phyloP scores from a whole-genome alignment of 1,140 invertebrate species.

The Diorhabda carinulata region DNA sequence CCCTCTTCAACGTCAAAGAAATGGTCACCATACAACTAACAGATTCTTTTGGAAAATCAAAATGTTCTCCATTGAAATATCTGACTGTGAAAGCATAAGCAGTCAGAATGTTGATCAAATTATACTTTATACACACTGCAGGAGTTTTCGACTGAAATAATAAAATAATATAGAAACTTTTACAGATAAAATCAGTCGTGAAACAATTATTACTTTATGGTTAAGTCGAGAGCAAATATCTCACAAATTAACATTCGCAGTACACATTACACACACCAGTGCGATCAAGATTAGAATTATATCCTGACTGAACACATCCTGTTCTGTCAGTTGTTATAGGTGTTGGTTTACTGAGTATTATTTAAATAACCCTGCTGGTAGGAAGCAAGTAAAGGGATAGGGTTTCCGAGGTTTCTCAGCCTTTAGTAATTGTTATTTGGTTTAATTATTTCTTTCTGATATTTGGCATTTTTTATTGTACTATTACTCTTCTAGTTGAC shows the following conservation, averaged over 20 bases:
- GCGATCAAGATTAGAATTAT: no score
- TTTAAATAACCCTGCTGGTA: no score
- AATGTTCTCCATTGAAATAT: slow-evolving; percentile 68
- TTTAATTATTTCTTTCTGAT: no score
- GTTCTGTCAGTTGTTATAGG: no score
- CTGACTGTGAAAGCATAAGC: slow-evolving; percentile 62
- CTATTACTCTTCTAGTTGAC: no score
- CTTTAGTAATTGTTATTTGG: no score
- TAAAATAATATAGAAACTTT: slow-evolving; percentile 3
- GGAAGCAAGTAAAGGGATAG: no score
- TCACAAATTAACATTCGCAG: slow-evolving; percentile 21
- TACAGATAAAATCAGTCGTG: not conserved
- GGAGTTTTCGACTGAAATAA: slow-evolving; percentile 59
- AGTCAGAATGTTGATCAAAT: slow-evolving; percentile 65
- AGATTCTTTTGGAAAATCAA: slow-evolving; percentile 57
- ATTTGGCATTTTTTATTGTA: no score
- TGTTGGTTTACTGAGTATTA: no score
- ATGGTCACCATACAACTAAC: slow-evolving; percentile 55
- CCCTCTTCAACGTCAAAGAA: slow-evolving; percentile 57
- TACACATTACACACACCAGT: not conserved
- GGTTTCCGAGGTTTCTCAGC: no score
- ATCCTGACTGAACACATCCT: no score
- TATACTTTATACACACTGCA: slow-evolving; percentile 60
- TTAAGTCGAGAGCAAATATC: not conserved
- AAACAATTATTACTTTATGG: not conserved